These are phyloP conservation scores for Margarornis squamiger DNA, from an alignment of 2,797 vertebrate species.

Conservation along the genomic window DNA sequence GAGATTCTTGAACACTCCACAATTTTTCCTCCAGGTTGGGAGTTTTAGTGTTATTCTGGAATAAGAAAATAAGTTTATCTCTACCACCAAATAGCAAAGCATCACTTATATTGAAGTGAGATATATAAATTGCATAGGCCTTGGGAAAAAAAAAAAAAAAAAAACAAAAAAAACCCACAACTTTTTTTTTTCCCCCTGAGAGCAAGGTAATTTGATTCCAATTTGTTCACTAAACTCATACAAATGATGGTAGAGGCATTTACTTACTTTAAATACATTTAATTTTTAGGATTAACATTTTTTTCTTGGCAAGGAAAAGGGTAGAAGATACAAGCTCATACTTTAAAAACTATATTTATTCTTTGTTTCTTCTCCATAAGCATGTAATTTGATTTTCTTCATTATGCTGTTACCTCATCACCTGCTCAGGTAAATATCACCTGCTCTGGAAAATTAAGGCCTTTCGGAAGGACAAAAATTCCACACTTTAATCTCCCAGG, in stretches of 20 bases:
- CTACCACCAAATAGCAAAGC: not conserved
- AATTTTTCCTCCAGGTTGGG: not conserved
- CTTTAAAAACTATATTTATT: not conserved
- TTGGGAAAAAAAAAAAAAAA: not conserved
- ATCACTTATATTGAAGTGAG: not conserved
- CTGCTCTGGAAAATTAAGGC: not conserved
- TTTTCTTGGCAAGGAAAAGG: not conserved
- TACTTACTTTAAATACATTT: not conserved
- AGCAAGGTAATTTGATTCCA: not conserved
- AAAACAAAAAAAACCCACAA: no score
- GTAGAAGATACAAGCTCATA: not conserved
- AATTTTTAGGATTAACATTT: not conserved
- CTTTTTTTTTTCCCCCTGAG: not conserved
- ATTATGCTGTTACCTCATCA: not conserved
- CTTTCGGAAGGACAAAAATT: not conserved
- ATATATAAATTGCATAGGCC: not conserved
- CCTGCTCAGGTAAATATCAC: not conserved
- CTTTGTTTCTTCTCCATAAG: not conserved
- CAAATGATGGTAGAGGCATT: not conserved
- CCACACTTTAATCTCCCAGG: not conserved
- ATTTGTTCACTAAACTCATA: not conserved
- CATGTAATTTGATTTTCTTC: not conserved
- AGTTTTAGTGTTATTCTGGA: accelerated
- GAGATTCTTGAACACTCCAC: not conserved
- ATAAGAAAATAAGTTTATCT: not conserved